These are phyloP conservation scores for Polypterus senegalus DNA, from an alignment of 2,113 vertebrate species.

Conservation along the genomic window DNA sequence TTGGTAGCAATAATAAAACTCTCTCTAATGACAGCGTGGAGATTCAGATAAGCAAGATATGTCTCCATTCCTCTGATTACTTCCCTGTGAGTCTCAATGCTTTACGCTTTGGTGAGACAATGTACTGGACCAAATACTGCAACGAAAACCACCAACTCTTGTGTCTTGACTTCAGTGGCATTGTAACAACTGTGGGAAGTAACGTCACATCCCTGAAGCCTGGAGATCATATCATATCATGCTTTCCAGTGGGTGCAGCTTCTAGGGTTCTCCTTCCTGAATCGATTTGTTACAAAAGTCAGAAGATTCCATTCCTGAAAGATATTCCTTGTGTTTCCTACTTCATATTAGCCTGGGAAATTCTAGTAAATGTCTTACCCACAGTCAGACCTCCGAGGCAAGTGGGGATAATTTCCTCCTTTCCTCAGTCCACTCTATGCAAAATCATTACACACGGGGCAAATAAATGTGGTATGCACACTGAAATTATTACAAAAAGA, in stretches of 20 bases:
- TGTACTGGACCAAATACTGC: slow-evolving; percentile 59
- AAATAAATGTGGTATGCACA: slow-evolving; percentile 53
- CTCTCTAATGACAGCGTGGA: slow-evolving; percentile 29
- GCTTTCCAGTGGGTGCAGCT: slow-evolving; percentile 51
- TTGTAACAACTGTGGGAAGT: slow-evolving; percentile 47
- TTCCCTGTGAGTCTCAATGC: slow-evolving; percentile 62
- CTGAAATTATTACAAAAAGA: slow-evolving; percentile 26
- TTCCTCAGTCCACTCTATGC: slow-evolving; percentile 44
- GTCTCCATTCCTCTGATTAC: slow-evolving; percentile 68
- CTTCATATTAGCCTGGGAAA: slow-evolving; percentile 60
- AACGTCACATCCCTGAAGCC: slow-evolving; percentile 47
- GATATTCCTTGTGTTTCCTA: slow-evolving; percentile 61
- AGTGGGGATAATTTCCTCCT: slow-evolving; percentile 47
- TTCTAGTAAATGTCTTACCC: slow-evolving; percentile 40
- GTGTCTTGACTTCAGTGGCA: slow-evolving; percentile 65
- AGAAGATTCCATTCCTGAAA: slow-evolving; percentile 45
- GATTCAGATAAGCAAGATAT: slow-evolving; percentile 50
- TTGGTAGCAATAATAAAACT: slow-evolving; percentile 3
- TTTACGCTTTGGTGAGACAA: slow-evolving; percentile 41
- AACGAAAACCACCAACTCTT: slow-evolving; percentile 48
- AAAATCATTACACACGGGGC: slow-evolving; percentile 49
- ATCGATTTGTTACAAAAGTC: slow-evolving; percentile 46
- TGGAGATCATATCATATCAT: slow-evolving; percentile 57
- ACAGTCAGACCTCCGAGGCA: slow-evolving; percentile 31
- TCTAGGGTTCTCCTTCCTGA: slow-evolving; percentile 50